Evolutionary conservation across 2,888 invertebrate species (phyloP).

Genomic region (Stenichneumon culpator): DNA sequence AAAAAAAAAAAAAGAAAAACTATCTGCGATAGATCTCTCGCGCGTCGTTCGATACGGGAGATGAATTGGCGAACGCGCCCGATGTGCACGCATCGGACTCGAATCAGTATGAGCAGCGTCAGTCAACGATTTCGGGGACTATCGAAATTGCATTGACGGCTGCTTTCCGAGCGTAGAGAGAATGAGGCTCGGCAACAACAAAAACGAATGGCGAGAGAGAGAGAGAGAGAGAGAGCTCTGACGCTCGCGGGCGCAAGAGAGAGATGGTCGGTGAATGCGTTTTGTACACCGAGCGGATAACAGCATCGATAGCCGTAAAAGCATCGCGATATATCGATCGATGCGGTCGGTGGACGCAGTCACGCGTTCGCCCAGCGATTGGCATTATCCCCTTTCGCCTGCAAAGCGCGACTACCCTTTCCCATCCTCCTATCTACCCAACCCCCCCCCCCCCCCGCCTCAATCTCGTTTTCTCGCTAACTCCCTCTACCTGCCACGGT

Average conservation of each 20-base stretch:
- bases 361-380: slow-evolving; percentile 62
- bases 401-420: slow-evolving; percentile 19
- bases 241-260: neutral
- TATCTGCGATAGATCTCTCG: slow-evolving; percentile 44
- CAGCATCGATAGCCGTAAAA: slow-evolving; percentile 68
- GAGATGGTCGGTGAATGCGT: slow-evolving; percentile 41
- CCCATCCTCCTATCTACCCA: slow-evolving; percentile 36
- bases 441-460: slow-evolving; percentile 28
- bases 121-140: slow-evolving; percentile 54
- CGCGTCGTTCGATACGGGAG: slow-evolving; percentile 48
- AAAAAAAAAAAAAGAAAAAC: slow-evolving; percentile 22
- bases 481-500: slow-evolving; percentile 33
- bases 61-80: neutral
- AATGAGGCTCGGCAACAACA: slow-evolving; percentile 17
- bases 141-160: slow-evolving; percentile 54
- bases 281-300: slow-evolving; percentile 51
- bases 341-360: slow-evolving; percentile 67
- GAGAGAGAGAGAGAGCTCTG: slow-evolving; percentile 12
- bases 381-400: slow-evolving; percentile 56
- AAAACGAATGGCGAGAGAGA: neutral
- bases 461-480: slow-evolving; percentile 29
- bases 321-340: slow-evolving; percentile 67
- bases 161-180: slow-evolving; percentile 4
- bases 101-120: slow-evolving; percentile 41
- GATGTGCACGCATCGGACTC: slow-evolving; percentile 23